Base-by-base conservation (phyloP, 2,888 invertebrate genomes). In the Teinopalpus imperialis region DNA sequence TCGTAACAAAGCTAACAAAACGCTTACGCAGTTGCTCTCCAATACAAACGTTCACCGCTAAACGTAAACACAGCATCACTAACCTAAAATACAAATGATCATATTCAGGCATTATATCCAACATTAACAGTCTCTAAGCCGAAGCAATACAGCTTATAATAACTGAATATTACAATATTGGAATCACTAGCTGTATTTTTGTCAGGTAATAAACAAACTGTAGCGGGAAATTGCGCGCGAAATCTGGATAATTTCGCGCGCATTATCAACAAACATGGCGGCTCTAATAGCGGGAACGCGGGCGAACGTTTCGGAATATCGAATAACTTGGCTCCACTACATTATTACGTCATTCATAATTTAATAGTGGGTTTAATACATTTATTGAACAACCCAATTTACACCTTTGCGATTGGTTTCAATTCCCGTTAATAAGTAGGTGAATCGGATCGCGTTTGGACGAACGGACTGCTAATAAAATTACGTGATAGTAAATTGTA, bases 211-310 rank as follows among this genome's bases (percentile, higher is more conserved):
- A 80, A 77, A 81, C 81, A 75, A 65, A 62, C 52, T 51, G 53
- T 59, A 55, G 53, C 52, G 60, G 59, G 52, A 58, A 63, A 66
- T 54, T 67, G 71, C 72, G 68, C 69, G 74, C 73, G 70, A 78
- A 79, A 79, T 82, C 82, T 83, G 83, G 81, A 79, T 81, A 79
- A 81, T 80, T 83, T 83, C 82, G 71, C 76, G 76, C 70, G 71
- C 58, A 74, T 62, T 52, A 61, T 68, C 72, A 78, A 80, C 74
- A 81, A 81, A 80, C 76, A 80, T 72, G 74, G 74, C 66, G 35
- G 63, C 49, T 44, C 9, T 23, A 21, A 49, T 52, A 54, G 47
- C 50, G 59, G 61, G 62, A 58, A 57, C 59, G 63, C 62, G 59
- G 69, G 67, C 56, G 55, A 62, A 64, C 62, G 70, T 68, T 71